Conservation (phyloP, 2,113 vertebrate species). For the Riparia riparia region DNA sequence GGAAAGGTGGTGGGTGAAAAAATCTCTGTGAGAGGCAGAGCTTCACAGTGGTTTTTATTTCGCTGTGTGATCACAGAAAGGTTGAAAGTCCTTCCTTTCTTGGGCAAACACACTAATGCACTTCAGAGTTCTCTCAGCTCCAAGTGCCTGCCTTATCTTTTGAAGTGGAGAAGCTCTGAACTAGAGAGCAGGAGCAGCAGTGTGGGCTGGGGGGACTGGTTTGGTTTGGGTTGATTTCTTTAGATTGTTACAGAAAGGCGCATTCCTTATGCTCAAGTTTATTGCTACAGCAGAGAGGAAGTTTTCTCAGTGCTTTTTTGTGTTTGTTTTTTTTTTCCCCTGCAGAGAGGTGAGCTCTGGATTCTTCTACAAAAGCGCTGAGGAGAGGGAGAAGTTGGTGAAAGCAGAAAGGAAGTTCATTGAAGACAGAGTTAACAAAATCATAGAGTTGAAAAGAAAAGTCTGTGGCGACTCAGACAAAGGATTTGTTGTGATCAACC, state of each 20-base stretch:
- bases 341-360: conserved; percentile 95
- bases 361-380: conserved; percentile 98
- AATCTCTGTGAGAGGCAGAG: not conserved
- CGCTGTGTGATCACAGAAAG: not conserved
- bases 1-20: not conserved
- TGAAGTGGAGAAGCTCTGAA: not conserved
- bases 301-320: not conserved
- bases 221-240: not conserved
- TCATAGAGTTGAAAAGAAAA: conserved; percentile 89
- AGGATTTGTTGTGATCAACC: conserved; percentile 95
- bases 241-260: not conserved
- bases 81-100: not conserved
- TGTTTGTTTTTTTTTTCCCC: not conserved
- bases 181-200: not conserved
- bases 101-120: not conserved
- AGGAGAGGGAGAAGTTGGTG: conserved; percentile 93
- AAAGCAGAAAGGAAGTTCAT: conserved; percentile 96
- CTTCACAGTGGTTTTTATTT: not conserved
- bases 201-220: not conserved
- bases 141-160: not conserved
- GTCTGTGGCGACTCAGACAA: conserved; percentile 88
- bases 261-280: not conserved
- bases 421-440: conserved; percentile 94
- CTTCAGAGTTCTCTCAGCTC: not conserved
- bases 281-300: not conserved